Base-by-base conservation (phyloP, 2,888 invertebrate genomes). In the Meandrusa payeni region DNA sequence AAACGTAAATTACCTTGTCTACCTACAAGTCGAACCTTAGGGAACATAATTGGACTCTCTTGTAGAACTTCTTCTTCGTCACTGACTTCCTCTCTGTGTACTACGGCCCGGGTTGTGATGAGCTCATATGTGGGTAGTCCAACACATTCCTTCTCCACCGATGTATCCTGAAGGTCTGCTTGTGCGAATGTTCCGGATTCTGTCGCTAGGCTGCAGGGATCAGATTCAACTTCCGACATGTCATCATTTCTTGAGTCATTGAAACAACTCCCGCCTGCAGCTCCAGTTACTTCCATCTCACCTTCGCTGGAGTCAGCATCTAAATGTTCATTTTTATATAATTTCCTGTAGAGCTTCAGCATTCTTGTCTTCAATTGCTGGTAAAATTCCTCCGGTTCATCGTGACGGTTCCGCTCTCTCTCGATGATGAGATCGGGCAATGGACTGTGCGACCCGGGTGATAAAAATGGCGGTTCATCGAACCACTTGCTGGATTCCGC, bases 11-110 rank as follows among this genome's bases (percentile, higher is more conserved):
- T 3, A 15, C 15, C 15, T 15, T 15, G 2, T 15, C 15, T 15
- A 3, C 15, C 15, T 15, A 15, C 15, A 15, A 15, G 15, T 15
- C n/a, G n/a, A n/a, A n/a, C n/a, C n/a, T n/a, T n/a, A n/a, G n/a
- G n/a, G n/a, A n/a, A n/a, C n/a, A n/a, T 15, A 3, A 15, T 2
- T 15, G 15, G 15, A 3, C 4, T 15, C 4, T 15, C 15, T 3
- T 3, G 15, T 52, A 29, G 36, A 37, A 36, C 22, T 28, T 10
- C 13, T 26, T 11, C 6, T 12, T 19, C 7, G 12, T 24, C 17
- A n/a, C 15, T 28, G 9, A 41, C 12, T 29, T 39, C n/a, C 28
- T 51, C n/a, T 46, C 48, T 29, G 38, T 24, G 24, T 2, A 24
- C 24, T 9, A 24, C 5, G 3, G 24, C 24, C 2, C 9, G n/a